Conservation (phyloP, 2,113 vertebrate genomes). For the Anhinga rufa region DNA sequence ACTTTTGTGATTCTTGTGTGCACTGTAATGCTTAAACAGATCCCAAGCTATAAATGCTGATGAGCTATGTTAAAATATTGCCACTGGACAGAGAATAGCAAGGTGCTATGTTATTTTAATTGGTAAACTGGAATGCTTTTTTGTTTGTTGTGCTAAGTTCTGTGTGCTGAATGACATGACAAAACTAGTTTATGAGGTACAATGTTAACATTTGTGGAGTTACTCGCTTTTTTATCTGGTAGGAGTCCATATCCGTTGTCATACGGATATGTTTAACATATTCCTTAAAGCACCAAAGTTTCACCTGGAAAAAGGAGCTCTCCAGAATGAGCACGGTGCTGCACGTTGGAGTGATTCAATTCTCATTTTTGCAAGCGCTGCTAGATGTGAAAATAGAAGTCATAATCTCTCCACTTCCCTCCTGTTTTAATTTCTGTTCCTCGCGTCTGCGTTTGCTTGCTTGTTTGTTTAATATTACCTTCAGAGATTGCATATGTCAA, state of each 20-base stretch:
- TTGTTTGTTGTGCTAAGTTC: not conserved
- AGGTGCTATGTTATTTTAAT: not conserved
- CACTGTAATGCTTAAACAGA: not conserved
- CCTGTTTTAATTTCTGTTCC: not conserved
- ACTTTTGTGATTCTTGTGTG: not conserved
- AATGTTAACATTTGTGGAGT: not conserved
- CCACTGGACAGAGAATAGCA: not conserved
- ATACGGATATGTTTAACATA: not conserved
- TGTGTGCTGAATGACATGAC: not conserved
- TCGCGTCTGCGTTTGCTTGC: not conserved
- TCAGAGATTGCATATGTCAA: not conserved
- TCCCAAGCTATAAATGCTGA: not conserved
- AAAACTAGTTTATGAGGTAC: not conserved
- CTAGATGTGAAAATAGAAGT: not conserved
- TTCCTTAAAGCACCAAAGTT: not conserved
- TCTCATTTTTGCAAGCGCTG: not conserved
- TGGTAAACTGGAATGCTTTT: not conserved
- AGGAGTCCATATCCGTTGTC: not conserved
- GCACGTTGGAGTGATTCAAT: not conserved
- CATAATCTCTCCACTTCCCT: not conserved
- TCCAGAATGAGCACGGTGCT: not conserved
- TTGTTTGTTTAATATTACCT: not conserved
- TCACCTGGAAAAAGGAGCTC: not conserved
- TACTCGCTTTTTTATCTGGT: not conserved
- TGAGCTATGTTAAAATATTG: not conserved